These are phyloP conservation scores for Ctenosaura bakeri DNA, from an alignment of 2,797 vertebrate genomes.

Conservation along the genomic window DNA sequence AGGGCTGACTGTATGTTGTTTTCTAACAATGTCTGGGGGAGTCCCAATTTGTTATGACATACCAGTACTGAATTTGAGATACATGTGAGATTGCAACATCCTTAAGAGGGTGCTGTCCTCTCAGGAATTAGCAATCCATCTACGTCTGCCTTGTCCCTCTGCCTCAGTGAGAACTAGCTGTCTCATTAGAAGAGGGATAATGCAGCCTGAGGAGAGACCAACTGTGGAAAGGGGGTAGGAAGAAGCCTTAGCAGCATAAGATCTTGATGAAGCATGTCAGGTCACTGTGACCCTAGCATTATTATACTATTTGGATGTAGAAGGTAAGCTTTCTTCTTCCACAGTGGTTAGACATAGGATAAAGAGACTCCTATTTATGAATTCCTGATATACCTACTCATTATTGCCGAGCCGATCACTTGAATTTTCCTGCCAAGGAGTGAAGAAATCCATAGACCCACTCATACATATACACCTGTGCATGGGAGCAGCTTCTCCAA, in stretches of 20 bases:
- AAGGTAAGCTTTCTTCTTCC: background rate
- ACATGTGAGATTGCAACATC: background rate
- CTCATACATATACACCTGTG: background rate
- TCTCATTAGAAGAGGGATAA: background rate
- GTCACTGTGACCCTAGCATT: background rate
- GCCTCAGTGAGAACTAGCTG: background rate
- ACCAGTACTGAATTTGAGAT: background rate
- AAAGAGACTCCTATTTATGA: background rate
- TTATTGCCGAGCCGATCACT: background rate
- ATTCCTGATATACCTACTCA: background rate
- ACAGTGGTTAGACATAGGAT: background rate
- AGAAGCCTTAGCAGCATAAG: background rate
- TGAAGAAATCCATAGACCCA: background rate
- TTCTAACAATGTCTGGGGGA: background rate
- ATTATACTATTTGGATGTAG: background rate
- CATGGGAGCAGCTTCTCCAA: background rate
- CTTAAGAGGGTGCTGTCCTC: constrained; percentile 32
- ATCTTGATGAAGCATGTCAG: background rate
- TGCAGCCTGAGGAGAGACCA: background rate
- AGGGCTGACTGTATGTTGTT: background rate
- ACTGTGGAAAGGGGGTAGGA: background rate
- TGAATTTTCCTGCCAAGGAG: background rate
- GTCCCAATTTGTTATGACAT: background rate
- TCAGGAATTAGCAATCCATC: background rate
- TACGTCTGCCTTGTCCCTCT: background rate